Percentiles rank a stretch among this genome's conserved stretches.
phyloP scores from a whole-genome alignment of 2,888 invertebrate genomes.

The Philhelius pedissequus region DNA sequence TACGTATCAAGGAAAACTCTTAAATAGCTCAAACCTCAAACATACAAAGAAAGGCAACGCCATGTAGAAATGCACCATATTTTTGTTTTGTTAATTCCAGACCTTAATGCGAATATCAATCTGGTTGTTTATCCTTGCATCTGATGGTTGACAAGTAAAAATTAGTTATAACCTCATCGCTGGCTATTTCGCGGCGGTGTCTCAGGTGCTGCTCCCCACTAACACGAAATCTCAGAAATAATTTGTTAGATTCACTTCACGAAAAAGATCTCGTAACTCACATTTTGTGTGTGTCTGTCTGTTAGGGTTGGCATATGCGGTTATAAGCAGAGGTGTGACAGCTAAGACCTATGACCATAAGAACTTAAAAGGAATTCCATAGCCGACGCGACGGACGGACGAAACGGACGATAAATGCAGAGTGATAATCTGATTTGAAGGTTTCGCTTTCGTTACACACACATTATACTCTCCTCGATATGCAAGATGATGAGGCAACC shows the following conservation, averaged over 20 bases:
- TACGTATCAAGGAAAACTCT: neutral
- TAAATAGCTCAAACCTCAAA: neutral
- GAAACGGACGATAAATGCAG: conserved; percentile 16
- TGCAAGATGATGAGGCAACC: neutral
- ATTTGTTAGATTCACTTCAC: conserved; percentile 58
- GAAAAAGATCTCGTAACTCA: conserved; percentile 63
- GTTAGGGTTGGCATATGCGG: neutral
- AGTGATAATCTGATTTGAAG: conserved; percentile 57
- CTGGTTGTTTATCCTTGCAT: conserved; percentile 44
- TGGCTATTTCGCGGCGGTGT: neutral
- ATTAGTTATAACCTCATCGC: conserved; percentile 41
- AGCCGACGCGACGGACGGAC: conserved; percentile 21
- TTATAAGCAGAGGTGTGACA: conserved; percentile 56
- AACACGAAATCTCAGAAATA: conserved; percentile 51
- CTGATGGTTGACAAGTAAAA: conserved; percentile 50
- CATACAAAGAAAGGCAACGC: neutral
- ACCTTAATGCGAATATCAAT: conserved; percentile 40
- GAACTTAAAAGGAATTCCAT: conserved; percentile 50
- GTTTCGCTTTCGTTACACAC: conserved; percentile 55
- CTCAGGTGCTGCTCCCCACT: neutral
- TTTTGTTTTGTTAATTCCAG: neutral
- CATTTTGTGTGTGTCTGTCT: conserved; percentile 3
- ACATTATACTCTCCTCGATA: neutral
- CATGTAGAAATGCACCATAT: neutral
- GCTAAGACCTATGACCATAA: conserved; percentile 34